A percentile compares a stretch with the other conserved stretches of the same genome.
Conservation (phyloP, 2,797 vertebrate genomes). For the Peromyscus aztecus region DNA sequence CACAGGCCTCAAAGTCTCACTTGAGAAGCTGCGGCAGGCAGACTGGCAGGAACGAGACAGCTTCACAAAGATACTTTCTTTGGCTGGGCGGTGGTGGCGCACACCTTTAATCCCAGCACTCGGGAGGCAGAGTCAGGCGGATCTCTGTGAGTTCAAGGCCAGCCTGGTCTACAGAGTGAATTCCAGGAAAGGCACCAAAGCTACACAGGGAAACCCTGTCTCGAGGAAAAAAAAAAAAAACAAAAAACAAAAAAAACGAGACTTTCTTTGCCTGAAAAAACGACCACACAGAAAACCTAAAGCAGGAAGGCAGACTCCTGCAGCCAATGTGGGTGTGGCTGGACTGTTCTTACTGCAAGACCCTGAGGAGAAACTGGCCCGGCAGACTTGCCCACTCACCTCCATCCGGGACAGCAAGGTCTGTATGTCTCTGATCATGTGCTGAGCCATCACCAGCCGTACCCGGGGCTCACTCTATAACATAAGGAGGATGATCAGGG, state of each 20-base stretch:
- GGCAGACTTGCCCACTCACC: constrained; percentile 84
- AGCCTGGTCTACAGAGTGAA: too few species aligned
- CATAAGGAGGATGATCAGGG: not conserved
- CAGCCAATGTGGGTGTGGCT: not conserved
- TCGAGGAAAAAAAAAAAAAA: too few species aligned
- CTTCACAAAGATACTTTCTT: constrained; percentile 56
- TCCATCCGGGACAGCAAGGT: constrained; percentile 93
- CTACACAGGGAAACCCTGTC: too few species aligned
- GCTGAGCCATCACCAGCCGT: constrained; percentile 94
- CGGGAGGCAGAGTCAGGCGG: too few species aligned
- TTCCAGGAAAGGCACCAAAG: too few species aligned
- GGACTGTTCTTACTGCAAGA: not conserved
- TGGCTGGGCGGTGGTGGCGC: not conserved
- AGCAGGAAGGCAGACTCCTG: not conserved
- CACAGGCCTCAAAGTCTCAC: not conserved
- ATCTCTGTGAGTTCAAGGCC: too few species aligned
- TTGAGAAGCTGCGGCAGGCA: not conserved
- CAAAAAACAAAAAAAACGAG: not conserved
- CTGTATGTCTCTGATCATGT: constrained; percentile 93
- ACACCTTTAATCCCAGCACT: too few species aligned
- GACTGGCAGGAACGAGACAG: not conserved
- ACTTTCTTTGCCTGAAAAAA: constrained; percentile 42
- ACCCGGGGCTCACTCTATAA: constrained; percentile 93
- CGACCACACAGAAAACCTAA: not conserved
- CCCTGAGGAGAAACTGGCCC: not conserved